These are phyloP conservation scores for Morinoia aosen DNA, from an alignment of 2,888 invertebrate species.

Conservation along the genomic window DNA sequence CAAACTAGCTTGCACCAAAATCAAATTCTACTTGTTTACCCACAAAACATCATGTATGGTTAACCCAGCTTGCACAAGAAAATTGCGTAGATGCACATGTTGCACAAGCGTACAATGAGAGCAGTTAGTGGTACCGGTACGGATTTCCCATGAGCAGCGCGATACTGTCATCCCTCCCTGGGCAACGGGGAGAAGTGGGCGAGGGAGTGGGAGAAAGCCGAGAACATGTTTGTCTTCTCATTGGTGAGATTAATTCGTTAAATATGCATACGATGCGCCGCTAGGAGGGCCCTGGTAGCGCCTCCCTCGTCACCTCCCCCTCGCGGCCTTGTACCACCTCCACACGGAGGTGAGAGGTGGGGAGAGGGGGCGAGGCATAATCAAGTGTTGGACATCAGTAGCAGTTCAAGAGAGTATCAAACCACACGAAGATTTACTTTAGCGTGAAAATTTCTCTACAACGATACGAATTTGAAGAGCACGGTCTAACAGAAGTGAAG, in stretches of 20 bases:
- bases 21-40: no score
- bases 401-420: neutral
- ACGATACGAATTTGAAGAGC: neutral
- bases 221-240: slow-evolving; percentile 44
- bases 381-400: neutral
- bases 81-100: neutral
- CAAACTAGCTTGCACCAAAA: no score
- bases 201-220: neutral
- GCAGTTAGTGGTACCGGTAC: neutral
- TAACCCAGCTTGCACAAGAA: neutral
- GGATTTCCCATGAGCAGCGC: neutral
- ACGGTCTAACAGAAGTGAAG: neutral
- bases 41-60: no score
- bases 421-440: neutral
- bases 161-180: neutral
- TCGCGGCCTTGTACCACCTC: neutral
- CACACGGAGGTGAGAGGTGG: neutral
- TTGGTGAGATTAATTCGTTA: slow-evolving; percentile 55
- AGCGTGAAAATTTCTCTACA: neutral
- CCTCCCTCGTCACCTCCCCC: neutral
- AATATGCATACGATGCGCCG: slow-evolving; percentile 53
- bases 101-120: neutral
- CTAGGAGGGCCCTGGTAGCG: neutral
- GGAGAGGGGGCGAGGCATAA: neutral
- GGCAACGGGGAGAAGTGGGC: neutral